Base-by-base conservation (phyloP, 2,888 invertebrate species). In the Caradrina clavipalpis region DNA sequence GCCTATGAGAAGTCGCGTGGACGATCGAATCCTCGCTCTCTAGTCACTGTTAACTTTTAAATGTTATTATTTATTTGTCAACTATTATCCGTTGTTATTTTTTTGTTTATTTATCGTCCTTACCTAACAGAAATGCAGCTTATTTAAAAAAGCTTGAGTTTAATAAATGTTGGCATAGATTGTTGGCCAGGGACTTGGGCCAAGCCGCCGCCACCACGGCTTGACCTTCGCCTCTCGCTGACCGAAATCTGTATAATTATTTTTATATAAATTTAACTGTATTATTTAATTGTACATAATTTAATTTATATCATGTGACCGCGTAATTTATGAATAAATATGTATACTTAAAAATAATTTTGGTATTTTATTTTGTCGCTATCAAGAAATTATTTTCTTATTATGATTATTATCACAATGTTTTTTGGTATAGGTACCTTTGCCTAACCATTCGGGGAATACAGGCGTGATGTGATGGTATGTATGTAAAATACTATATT, bases 241-340 rank as follows among this genome's bases (percentile, higher is more conserved):
- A 82, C 78, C 87, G 79, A 78, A 86, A 82, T 89, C 91, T 90
- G 81, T 90, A 90, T 90, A 90, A 94, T 91, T 94, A 93, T 94
- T 95, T 94, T 95, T 94, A 93, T 94, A 93, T 94, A 93, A 91
- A 92, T 90, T 91, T 93, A 94, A 95, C 93, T 93, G 91, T 94
- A 94, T 92, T 94, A 94, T 95, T 94, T 92, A 95, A 95, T 94
- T 95, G 95, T 96, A 96, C 93, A 95, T 96, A 96, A 94, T 91
- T 93, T 93, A 93, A 94, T 95, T 95, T 95, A 94, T 94, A 94
- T 94, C 92, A 94, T 92, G 94, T 95, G 95, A 95, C 94, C 90
- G 94, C 93, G 93, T 95, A 94, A 95, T 94, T 95, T 95, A 95
- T 93, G 90, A 95, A 95, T 95, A 96, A 95, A 95, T 95, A 95